These are phyloP conservation scores for Micrasema minimum DNA, from an alignment of 1,140 invertebrate species.

Conservation along the genomic window DNA sequence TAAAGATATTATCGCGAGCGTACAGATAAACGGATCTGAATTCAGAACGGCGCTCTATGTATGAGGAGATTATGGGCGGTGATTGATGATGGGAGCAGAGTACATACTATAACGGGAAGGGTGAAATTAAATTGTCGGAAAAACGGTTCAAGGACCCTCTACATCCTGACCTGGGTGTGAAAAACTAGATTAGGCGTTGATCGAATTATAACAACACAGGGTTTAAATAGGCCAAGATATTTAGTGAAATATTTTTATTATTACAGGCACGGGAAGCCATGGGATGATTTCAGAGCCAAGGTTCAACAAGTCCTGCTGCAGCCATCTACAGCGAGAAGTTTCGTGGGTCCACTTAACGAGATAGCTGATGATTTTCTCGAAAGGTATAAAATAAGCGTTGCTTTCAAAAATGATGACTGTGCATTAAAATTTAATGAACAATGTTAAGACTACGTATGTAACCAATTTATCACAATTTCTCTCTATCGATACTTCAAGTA, in stretches of 20 bases:
- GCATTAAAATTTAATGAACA: no score
- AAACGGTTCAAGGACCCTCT: background rate
- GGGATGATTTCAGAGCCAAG: slow-evolving; percentile 83
- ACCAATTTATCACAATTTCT: no score
- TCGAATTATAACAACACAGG: no score
- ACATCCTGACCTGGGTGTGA: no score
- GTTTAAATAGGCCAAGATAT: background rate
- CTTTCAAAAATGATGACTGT: no score
- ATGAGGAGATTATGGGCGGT: slow-evolving; percentile 38
- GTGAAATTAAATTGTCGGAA: slow-evolving; percentile 38
- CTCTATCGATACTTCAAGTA: no score
- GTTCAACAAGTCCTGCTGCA: slow-evolving; percentile 87
- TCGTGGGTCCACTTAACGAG: slow-evolving; percentile 77
- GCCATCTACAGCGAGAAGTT: slow-evolving; percentile 79
- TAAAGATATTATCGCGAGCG: slow-evolving; percentile 15
- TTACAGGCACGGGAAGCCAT: slow-evolving; percentile 82
- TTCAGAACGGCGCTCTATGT: slow-evolving; percentile 24
- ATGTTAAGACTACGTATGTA: no score
- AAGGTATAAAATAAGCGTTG: slow-evolving; percentile 69
- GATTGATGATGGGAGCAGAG: slow-evolving; percentile 40
- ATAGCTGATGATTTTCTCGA: slow-evolving; percentile 78
- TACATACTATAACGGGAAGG: slow-evolving; percentile 2
- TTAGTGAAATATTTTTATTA: slow-evolving; percentile 6
- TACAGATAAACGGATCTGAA: background rate
- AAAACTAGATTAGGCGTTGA: no score